These are phyloP conservation scores for Mastomys natalensis DNA, from an alignment of 2,113 vertebrate genomes.

Conservation along the genomic window DNA sequence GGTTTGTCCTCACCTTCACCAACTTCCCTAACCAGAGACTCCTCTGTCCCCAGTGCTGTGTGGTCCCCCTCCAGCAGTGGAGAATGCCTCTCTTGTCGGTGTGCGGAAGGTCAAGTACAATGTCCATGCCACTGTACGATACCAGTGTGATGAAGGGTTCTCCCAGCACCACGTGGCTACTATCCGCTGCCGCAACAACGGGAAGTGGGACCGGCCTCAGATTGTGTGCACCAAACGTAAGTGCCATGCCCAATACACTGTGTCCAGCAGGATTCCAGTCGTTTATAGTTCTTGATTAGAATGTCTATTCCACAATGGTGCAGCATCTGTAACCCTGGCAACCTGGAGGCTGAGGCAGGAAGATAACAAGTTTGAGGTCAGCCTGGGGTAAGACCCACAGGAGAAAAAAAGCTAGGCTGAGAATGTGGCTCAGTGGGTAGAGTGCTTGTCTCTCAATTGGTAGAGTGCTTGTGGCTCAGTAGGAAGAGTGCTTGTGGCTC, in stretches of 20 bases:
- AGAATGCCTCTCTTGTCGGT: slow-evolving; percentile 92
- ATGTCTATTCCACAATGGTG: not conserved
- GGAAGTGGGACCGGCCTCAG: slow-evolving; percentile 96
- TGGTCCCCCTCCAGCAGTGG: slow-evolving; percentile 92
- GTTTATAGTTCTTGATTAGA: not conserved
- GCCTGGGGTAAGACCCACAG: not conserved
- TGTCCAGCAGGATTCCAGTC: no score
- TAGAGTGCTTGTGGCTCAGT: not conserved
- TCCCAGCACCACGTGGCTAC: slow-evolving; percentile 93
- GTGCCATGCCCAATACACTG: slow-evolving; percentile 68
- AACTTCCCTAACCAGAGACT: not conserved
- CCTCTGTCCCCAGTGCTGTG: slow-evolving; percentile 90
- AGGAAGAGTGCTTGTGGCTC: not conserved
- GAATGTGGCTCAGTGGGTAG: not conserved
- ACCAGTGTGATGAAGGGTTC: slow-evolving; percentile 94
- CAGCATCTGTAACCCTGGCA: not conserved
- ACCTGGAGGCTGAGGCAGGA: not conserved
- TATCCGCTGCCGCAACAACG: slow-evolving; percentile 93
- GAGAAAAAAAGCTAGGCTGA: not conserved
- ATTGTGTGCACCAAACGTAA: slow-evolving; percentile 97
- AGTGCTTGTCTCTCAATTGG: not conserved
- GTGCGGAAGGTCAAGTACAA: slow-evolving; percentile 93
- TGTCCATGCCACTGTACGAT: slow-evolving; percentile 94
- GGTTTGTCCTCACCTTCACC: not conserved
- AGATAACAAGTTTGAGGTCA: not conserved